phyloP scores from a whole-genome alignment of 2,888 invertebrate genomes.

The Copidosoma aretas region DNA sequence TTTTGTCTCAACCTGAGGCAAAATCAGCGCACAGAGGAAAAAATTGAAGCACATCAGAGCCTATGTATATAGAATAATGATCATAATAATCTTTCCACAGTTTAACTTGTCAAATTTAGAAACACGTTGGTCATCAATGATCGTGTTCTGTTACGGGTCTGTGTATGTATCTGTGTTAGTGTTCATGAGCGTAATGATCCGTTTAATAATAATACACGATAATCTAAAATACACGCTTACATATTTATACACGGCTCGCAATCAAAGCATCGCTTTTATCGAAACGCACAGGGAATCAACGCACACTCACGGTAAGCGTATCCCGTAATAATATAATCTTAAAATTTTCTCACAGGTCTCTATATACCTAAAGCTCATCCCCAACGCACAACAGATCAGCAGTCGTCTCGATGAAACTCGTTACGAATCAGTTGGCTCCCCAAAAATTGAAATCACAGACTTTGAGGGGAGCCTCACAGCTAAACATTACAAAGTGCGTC shows the following conservation, averaged over 20 bases:
- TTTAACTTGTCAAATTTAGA: constrained; percentile 21
- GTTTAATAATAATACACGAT: constrained; percentile 57
- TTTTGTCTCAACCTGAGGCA: constrained; percentile 25
- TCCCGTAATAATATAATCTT: too few species aligned
- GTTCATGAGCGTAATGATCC: constrained; percentile 19
- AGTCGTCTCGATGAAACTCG: not conserved
- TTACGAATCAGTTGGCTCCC: constrained; percentile 1
- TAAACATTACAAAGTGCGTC: constrained; percentile 8
- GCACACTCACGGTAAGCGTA: too few species aligned
- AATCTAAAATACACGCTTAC: constrained; percentile 62
- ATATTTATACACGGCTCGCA: constrained; percentile 58
- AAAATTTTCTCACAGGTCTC: too few species aligned
- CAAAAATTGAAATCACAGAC: constrained; percentile 27
- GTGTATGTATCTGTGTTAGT: constrained; percentile 22
- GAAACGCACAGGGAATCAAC: constrained; percentile 41
- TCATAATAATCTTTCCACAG: constrained; percentile 40
- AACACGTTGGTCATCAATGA: not conserved
- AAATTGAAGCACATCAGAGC: constrained; percentile 46
- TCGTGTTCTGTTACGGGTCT: constrained; percentile 1
- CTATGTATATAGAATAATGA: too few species aligned
- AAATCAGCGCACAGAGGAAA: constrained; percentile 8
- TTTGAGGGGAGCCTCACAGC: constrained; percentile 15
- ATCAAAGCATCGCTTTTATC: constrained; percentile 51
- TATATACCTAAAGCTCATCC: too few species aligned
- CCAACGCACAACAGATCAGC: constrained; percentile 20